These are phyloP conservation scores for Chaetops frenatus DNA, from an alignment of 2,113 vertebrate genomes.

Conservation along the genomic window DNA sequence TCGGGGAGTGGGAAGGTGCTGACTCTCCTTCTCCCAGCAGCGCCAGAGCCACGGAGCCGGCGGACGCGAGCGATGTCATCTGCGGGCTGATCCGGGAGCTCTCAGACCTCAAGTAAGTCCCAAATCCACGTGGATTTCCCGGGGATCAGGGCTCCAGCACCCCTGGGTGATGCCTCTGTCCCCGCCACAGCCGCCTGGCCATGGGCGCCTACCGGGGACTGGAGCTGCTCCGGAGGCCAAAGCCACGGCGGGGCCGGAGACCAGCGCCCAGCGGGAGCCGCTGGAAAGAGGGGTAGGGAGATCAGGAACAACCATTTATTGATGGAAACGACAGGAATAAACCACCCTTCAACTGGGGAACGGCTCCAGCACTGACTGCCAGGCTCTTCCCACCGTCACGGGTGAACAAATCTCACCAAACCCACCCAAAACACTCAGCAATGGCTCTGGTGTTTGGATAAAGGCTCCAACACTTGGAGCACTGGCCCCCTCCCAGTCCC, in stretches of 20 bases:
- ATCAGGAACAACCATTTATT: not conserved
- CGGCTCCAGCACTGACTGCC: accelerated
- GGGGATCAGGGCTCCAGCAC: accelerated
- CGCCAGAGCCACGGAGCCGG: not conserved
- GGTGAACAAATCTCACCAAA: not conserved
- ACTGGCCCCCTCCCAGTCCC: not conserved
- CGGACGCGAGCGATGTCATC: not conserved
- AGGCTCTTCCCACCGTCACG: accelerated
- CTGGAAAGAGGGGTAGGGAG: not conserved
- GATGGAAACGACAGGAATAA: not conserved
- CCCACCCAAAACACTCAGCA: not conserved
- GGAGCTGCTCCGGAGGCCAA: not conserved
- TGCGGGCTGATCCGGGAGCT: not conserved
- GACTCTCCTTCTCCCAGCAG: not conserved
- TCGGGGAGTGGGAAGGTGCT: not conserved
- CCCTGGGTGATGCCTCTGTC: not conserved
- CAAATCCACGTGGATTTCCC: accelerated
- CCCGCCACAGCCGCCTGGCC: not conserved
- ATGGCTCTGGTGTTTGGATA: accelerated
- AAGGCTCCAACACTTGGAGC: not conserved
- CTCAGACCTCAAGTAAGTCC: not conserved
- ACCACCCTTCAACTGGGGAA: not conserved
- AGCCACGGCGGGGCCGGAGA: not conserved
- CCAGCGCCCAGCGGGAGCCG: not conserved
- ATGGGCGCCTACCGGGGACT: not conserved